A percentile compares a stretch with the other conserved stretches of the same genome.
phyloP scores from a whole-genome alignment of 1,140 invertebrate genomes.

The Drosophila santomea region DNA sequence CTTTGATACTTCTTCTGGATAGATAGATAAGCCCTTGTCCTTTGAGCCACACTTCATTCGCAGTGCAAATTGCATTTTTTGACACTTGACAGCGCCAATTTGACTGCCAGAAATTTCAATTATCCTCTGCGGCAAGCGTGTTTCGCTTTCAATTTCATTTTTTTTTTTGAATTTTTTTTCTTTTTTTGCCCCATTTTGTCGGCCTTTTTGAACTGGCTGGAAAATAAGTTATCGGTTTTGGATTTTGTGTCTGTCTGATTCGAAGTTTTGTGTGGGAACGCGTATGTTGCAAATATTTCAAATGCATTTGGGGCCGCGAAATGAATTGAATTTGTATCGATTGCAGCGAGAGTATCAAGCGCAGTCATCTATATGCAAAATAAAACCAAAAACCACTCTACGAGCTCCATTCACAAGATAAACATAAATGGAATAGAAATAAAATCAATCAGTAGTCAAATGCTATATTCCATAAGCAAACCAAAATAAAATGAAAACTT shows the following conservation, averaged over 20 bases:
- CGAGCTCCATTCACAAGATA: constrained; percentile 11
- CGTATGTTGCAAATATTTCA: constrained; percentile 27
- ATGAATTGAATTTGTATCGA: constrained; percentile 43
- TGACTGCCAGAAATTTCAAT: constrained; percentile 69
- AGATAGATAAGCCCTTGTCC: constrained; percentile 32
- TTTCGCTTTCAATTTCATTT: constrained; percentile 10
- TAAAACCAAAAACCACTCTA: constrained; percentile 25
- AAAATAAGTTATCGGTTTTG: constrained; percentile 53
- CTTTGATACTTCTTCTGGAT: constrained; percentile 4
- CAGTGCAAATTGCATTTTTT: constrained; percentile 49
- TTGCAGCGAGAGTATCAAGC: constrained; percentile 13
- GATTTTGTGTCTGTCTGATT: constrained; percentile 48
- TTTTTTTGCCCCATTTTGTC: neutral
- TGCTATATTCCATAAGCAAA: neutral
- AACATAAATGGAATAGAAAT: constrained; percentile 3
- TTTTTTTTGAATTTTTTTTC: neutral
- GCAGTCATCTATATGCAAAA: constrained; percentile 19
- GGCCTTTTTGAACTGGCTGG: constrained; percentile 4
- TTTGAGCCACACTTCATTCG: constrained; percentile 33
- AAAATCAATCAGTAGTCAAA: constrained; percentile 1
- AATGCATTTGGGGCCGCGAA: constrained; percentile 24
- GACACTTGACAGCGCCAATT: constrained; percentile 72
- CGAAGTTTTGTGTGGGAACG: constrained; percentile 23
- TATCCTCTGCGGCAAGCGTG: constrained; percentile 22
- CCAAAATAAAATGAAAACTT: neutral